Percentiles rank a stretch among this genome's conserved stretches.
Conservation (phyloP, 2,888 invertebrate genomes). For the Cremastobaeus sp. region DNA sequence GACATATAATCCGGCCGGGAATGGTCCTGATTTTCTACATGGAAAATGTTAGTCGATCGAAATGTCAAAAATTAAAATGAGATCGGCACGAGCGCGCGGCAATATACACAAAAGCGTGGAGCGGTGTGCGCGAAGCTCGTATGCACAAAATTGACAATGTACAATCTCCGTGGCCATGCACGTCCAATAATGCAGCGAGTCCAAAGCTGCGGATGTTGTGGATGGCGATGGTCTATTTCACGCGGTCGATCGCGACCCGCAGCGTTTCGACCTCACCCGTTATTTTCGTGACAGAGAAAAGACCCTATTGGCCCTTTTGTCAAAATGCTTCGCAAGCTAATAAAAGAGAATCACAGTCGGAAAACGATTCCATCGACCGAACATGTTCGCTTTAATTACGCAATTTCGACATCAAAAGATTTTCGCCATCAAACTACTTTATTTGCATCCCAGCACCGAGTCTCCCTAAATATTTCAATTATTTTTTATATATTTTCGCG, state of each 20-base stretch:
- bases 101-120: neutral
- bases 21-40: too few species aligned
- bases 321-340: constrained; percentile 61
- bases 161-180: constrained; percentile 71
- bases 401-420: constrained; percentile 55
- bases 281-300: constrained; percentile 59
- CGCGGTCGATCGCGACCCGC: constrained; percentile 72
- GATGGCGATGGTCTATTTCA: constrained; percentile 69
- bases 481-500: too few species aligned
- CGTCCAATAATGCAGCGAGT: constrained; percentile 73
- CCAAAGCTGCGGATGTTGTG: constrained; percentile 63
- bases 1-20: too few species aligned
- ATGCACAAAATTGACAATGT: constrained; percentile 73
- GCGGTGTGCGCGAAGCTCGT: constrained; percentile 54
- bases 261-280: constrained; percentile 63
- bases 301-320: constrained; percentile 61
- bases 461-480: constrained; percentile 33
- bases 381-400: constrained; percentile 58
- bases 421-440: constrained; percentile 17
- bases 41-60: too few species aligned
- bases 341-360: constrained; percentile 60
- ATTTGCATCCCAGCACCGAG: constrained; percentile 33
- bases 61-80: constrained; percentile 32
- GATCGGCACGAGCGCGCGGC: constrained; percentile 14
- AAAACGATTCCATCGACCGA: constrained; percentile 48